Evolutionary conservation across 2,797 vertebrate genomes (phyloP), one percentile per base, ranked within the genome.

Genomic region (Myiotriccus ornatus): DNA sequence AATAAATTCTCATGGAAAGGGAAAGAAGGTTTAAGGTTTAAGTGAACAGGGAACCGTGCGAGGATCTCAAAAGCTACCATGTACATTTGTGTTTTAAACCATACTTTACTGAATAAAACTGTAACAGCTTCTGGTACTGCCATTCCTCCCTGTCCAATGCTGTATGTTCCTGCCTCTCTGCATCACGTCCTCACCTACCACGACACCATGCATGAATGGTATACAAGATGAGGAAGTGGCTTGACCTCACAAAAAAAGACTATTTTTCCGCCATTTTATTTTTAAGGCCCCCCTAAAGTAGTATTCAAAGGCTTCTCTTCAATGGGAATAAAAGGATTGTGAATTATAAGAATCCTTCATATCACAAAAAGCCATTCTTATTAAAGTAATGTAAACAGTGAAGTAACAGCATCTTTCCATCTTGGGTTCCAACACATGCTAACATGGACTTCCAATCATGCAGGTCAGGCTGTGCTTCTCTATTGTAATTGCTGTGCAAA

Each of bases 151-250:
- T 47, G 60, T 57, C 32, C 87, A 76, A 14, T 13, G n/a, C 14
- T 13, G 0, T 22, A 37, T 17, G 39, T 35, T 73, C 55, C 74
- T 62, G 49, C 30, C 60, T 67, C 39, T 62, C 46, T 69, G 39
- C 20, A 34, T 64, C 56, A 86, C 39, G 52, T 57, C 53, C 49
- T 65, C 59, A 70, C 50, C 28, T 47, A 84, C 20, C 17, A 22
- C 2, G 7, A 75, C 13, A 46, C 9, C 24, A 52, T 0, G 6
- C 16, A 35, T 1, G 0, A 80, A 52, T 11, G 3, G 10, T 14
- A 46, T 1, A 77, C 0, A 1, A 70, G n/a, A 87, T 13, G 9
- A 92, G 25, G 32, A 86, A 84, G 14, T 13, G 10, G 23, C 23
- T 1, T 63, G 11, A 76, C 46, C 12, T 50, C 32, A 64, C 18